A percentile compares a stretch with the other conserved stretches of the same genome.
phyloP scores from a whole-genome alignment of 2,888 invertebrate species.

The Drosophila dives region DNA sequence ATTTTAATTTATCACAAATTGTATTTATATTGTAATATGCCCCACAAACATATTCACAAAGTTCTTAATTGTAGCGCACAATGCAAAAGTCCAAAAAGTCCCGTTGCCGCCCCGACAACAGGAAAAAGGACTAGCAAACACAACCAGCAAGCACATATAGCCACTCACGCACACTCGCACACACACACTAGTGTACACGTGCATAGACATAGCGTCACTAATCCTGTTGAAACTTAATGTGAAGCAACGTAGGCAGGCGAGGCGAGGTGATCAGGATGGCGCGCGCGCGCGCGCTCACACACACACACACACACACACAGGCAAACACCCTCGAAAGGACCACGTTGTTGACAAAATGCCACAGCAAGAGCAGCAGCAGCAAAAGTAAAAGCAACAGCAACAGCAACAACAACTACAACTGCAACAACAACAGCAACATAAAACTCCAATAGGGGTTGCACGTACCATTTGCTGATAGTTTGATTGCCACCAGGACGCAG shows the following conservation, averaged over 20 bases:
- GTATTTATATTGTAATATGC: not conserved
- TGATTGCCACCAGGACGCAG: constrained; percentile 52
- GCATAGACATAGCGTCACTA: constrained; percentile 48
- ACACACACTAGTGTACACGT: constrained; percentile 8
- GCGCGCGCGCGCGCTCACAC: constrained; percentile 47
- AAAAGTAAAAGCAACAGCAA: constrained; percentile 42
- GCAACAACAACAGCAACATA: constrained; percentile 33
- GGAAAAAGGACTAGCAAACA: constrained; percentile 7
- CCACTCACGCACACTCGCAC: not conserved
- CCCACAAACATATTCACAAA: not conserved
- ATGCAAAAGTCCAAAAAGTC: constrained; percentile 23
- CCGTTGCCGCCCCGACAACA: constrained; percentile 18
- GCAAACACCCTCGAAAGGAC: constrained; percentile 45
- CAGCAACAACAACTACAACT: constrained; percentile 44
- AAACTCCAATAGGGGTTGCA: constrained; percentile 65
- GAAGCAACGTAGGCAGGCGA: constrained; percentile 44
- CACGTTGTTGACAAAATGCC: constrained; percentile 72
- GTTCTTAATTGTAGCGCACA: constrained; percentile 30
- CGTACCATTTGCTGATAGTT: constrained; percentile 61
- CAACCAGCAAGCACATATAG: constrained; percentile 14
- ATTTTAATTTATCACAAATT: not conserved
- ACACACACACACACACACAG: constrained; percentile 35
- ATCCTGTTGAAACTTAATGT: constrained; percentile 67
- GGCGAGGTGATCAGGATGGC: constrained; percentile 33
- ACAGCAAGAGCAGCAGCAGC: constrained; percentile 38